Evolutionary conservation across 2,113 vertebrate species (phyloP).

Genomic region (Stegostoma tigrinum): DNA sequence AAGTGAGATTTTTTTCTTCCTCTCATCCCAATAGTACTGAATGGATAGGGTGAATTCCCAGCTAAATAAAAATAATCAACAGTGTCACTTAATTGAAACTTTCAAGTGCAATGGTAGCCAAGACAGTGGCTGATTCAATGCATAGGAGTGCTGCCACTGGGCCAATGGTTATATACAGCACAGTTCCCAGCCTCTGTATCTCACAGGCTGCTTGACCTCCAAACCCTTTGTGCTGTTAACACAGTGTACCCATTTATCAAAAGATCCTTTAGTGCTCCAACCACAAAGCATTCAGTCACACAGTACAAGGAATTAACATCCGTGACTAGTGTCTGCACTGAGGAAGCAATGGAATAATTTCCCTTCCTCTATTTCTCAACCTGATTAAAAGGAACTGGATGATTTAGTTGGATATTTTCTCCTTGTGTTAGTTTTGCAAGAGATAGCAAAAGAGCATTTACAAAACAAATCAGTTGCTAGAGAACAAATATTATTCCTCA

Average conservation of each 20-base stretch:
- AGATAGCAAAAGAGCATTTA: background rate
- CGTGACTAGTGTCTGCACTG: constrained; percentile 13
- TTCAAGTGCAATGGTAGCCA: constrained; percentile 13
- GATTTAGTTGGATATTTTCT: background rate
- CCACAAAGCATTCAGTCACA: constrained; percentile 31
- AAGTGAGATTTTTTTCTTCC: background rate
- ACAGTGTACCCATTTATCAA: constrained; percentile 34
- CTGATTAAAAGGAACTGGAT: background rate
- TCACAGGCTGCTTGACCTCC: constrained; percentile 14
- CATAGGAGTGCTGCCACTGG: background rate
- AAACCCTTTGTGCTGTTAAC: constrained; percentile 32
- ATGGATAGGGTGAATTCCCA: background rate
- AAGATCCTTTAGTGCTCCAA: constrained; percentile 10
- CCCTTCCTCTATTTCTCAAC: constrained; percentile 18
- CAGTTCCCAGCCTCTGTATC: constrained; percentile 27
- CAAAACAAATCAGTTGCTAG: background rate
- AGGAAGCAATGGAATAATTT: constrained; percentile 17
- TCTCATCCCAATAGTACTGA: background rate
- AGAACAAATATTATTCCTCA: constrained; percentile 1
- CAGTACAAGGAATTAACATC: constrained; percentile 30
- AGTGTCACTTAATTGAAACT: background rate
- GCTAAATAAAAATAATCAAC: background rate
- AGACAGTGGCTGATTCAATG: background rate
- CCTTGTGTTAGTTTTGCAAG: background rate
- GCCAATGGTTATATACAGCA: background rate